phyloP scores from a whole-genome alignment of 1,140 invertebrate genomes.

The Paracyclopina nana region DNA sequence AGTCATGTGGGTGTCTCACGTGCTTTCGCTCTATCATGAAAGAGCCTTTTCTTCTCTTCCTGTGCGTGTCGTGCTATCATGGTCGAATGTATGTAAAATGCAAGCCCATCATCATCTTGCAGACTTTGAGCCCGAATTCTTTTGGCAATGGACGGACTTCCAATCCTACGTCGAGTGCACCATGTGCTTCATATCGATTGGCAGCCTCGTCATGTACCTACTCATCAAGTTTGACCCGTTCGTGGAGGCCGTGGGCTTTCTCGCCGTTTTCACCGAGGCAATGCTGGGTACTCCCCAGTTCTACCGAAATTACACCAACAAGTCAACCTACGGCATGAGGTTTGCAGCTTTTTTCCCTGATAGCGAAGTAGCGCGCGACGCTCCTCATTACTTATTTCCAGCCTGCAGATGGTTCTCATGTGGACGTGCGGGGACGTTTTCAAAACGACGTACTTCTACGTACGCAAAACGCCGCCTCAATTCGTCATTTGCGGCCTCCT shows the following conservation, averaged over 20 bases:
- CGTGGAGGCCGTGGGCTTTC: constrained; percentile 71
- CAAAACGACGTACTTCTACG: constrained; percentile 88
- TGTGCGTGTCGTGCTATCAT: too few species aligned
- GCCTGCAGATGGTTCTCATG: constrained; percentile 67
- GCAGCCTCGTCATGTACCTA: constrained; percentile 65
- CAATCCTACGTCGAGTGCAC: constrained; percentile 87
- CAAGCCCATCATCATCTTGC: constrained; percentile 18
- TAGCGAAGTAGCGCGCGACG: not conserved
- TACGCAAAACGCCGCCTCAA: constrained; percentile 69
- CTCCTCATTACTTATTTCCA: not conserved
- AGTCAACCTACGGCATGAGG: constrained; percentile 94
- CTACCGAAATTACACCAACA: constrained; percentile 61
- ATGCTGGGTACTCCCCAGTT: constrained; percentile 87
- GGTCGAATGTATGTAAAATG: too few species aligned
- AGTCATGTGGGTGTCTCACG: too few species aligned
- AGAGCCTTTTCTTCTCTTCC: too few species aligned
- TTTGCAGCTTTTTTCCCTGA: constrained; percentile 27
- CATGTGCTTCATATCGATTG: constrained; percentile 55
- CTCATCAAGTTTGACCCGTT: constrained; percentile 57
- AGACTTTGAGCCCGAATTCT: constrained; percentile 77
- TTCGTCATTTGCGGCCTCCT: constrained; percentile 87
- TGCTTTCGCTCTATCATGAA: too few species aligned
- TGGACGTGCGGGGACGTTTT: constrained; percentile 85
- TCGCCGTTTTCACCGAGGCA: constrained; percentile 87
- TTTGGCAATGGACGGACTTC: constrained; percentile 99